phyloP scores from a whole-genome alignment of 2,797 vertebrate species.

The Chiloscyllium punctatum region DNA sequence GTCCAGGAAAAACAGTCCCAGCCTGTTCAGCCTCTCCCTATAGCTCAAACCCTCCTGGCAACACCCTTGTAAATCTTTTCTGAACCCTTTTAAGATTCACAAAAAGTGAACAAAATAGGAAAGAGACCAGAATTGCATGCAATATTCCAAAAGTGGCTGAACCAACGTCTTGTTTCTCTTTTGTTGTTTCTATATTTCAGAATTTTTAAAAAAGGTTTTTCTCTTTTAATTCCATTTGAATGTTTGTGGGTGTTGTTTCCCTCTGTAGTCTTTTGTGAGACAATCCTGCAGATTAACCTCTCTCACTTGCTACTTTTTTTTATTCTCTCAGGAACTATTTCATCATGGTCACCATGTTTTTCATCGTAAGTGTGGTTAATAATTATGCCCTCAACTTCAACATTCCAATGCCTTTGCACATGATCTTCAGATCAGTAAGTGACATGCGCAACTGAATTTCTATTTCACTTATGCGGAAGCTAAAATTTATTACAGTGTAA shows the following conservation, averaged over 20 bases:
- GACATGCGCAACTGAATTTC: not conserved
- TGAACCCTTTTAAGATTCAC: no score
- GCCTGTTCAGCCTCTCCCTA: no score
- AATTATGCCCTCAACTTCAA: conserved; percentile 96
- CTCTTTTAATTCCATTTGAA: not conserved
- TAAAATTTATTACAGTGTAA: not conserved
- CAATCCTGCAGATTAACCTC: not conserved
- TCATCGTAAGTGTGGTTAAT: conserved; percentile 90
- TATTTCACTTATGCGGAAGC: not conserved
- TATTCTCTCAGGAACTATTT: conserved; percentile 69
- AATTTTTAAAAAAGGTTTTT: not conserved
- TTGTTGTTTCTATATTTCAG: not conserved
- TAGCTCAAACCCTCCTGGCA: no score
- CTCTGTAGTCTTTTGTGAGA: not conserved
- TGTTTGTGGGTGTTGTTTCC: no score
- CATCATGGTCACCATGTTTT: conserved; percentile 96
- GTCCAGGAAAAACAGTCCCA: no score
- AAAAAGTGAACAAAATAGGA: no score
- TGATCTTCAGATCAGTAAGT: conserved; percentile 98
- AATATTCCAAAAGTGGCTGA: no score
- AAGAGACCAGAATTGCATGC: no score
- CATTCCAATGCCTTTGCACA: conserved; percentile 93
- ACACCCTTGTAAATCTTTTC: no score
- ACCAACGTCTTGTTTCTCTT: not conserved
- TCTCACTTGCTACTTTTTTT: not conserved